Evolutionary conservation across 2,888 invertebrate species (phyloP), one percentile per base, ranked within the genome.

Genomic region (Leptopilina drosophilae): DNA sequence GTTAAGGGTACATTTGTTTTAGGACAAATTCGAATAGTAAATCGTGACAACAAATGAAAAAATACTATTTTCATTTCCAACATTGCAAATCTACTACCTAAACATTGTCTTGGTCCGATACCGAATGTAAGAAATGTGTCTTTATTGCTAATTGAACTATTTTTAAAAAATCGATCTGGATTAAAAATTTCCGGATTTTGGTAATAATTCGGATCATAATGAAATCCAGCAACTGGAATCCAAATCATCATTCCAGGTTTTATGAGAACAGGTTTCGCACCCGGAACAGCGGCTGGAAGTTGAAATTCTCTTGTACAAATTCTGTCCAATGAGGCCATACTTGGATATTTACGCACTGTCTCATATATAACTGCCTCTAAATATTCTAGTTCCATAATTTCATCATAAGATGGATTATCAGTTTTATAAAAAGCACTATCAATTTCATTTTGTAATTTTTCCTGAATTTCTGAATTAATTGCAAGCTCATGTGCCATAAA

Each of bases 351-450:
- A 62, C 91, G 85, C 7, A 88, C 69, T 0, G 87, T 83, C 78
- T 91, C 91, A 81, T 86, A 86, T 1, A 93, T 85, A 0, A 94
- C 93, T 90, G 93, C 94, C 78, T 94, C 94, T 86, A 94, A 82
- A 86, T 94, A 94, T 66, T 92, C 91, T 89, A 94, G 92, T 73
- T 92, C 92, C 5, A 92, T 88, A 1, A 93, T 86, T 5, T 88
- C 90, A 14, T 92, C 92, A 82, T 93, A 93, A 2, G 89, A 92
- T 14, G 92, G 81, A 6, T 90, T 85, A 6, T 90, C 92, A 4
- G 77, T 81, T 4, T 82, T 49, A 0, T 80, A 67, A 56, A 86
- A 40, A 12, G 86, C 81, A 2, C 56, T 15, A 64, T 91, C 91
- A n/a, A 92, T 87, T 82, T 92, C 91, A 0, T 81, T 67, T 9